A percentile compares a stretch with the other conserved stretches of the same genome.
Evolutionary conservation across 2,888 invertebrate species (phyloP).

Genomic region (Tribolium freemani): DNA sequence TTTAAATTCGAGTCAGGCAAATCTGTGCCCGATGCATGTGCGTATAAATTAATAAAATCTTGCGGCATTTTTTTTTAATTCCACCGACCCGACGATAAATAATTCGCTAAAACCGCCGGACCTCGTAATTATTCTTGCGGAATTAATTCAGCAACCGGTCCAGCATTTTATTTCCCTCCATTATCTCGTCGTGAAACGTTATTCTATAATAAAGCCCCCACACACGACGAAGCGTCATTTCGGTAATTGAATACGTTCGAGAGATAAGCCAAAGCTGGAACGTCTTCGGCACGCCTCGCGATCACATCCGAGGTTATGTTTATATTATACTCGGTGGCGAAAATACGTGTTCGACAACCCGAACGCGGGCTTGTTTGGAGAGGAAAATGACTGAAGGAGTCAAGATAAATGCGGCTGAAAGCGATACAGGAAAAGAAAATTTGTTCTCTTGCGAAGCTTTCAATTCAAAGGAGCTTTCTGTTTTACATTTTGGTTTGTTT

Average conservation of each 20-base stretch:
- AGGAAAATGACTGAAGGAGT: not conserved
- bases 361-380: not conserved
- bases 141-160: conserved; percentile 24
- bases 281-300: not conserved
- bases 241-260: conserved; percentile 20
- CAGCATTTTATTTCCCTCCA: conserved; percentile 28
- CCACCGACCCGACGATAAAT: conserved; percentile 17
- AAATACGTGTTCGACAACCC: not conserved
- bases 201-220: conserved; percentile 11
- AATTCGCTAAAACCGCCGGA: conserved; percentile 27
- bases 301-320: not conserved
- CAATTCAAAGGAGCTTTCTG: too few relatives aligned
- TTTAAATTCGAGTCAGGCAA: conserved; percentile 16
- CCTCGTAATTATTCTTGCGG: conserved; percentile 32
- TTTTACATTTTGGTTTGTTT: too few relatives aligned
- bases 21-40: conserved; percentile 14
- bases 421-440: not conserved
- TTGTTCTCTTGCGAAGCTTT: too few relatives aligned
- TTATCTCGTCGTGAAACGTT: conserved; percentile 25
- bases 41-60: conserved; percentile 36
- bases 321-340: not conserved
- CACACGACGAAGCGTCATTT: not conserved
- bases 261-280: not conserved
- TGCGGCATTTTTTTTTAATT: conserved; percentile 20
- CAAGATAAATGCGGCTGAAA: not conserved